Base-by-base conservation (phyloP, 2,888 invertebrate species). In the Acholoe squamosa region DNA sequence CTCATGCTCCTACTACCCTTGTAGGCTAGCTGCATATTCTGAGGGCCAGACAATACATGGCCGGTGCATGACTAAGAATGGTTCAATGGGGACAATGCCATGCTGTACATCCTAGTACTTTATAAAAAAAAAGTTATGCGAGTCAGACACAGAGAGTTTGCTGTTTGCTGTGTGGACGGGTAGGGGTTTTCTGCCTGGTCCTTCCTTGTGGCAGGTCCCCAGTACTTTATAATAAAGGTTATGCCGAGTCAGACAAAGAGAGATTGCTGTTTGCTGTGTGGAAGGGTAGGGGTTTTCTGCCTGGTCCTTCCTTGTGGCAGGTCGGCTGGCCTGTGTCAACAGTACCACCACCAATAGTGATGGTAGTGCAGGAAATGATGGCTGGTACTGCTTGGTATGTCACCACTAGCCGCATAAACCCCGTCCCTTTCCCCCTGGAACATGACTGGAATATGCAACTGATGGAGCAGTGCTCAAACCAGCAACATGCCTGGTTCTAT, bases 361-460 rank as follows among this genome's bases (percentile, higher is more conserved):
- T 28, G 71, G 80, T 5, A 34, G 16, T 16, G 34, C 22, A 43
- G 33, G 80, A 34, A 43, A 80, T 43, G 43, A 34, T 80, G 80
- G 80, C 43, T 7, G 80, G 80, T 22, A 19, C 25, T 16, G 80
- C 25, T 71, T 28, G 34, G 34, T 22, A 43, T 80, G 80, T 33
- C 43, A 80, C 33, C 43, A 22, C 22, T 34, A 16, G 80, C 33
- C 80, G 25, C 10, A 34, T 80, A 80, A 80, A 80, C 3, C 80
- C 19, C 71, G 12, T 0, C 12, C 80, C 80, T 43, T 33, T 34
- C 14, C 16, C 80, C 22, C 80, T 19, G 22, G 43, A 80, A 80
- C 80, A 80, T 80, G 80, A 80, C 80, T 80, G 80, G 80, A 80
- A 80, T 80, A 80, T 34, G 71, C 71, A 71, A 71, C 71, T 28